A percentile compares a stretch with the other conserved stretches of the same genome.
Evolutionary conservation across 2,797 vertebrate species (phyloP).

Genomic region (Miichthys miiuy): DNA sequence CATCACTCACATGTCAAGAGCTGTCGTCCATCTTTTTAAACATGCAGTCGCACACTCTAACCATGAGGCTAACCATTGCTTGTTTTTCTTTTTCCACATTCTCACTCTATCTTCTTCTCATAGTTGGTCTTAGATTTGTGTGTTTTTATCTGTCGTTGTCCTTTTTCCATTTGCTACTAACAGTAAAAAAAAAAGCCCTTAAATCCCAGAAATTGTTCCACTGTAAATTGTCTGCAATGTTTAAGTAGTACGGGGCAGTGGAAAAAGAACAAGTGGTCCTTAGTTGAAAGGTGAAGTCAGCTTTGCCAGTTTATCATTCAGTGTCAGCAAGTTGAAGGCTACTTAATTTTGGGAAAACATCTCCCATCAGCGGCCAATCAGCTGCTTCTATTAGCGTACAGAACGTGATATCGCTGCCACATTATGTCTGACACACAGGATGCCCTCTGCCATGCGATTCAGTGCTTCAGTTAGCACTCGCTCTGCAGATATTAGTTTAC

Average conservation of each 20-base stretch:
- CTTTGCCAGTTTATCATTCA: background rate
- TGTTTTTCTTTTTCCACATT: slow-evolving; percentile 50
- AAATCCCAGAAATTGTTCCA: background rate
- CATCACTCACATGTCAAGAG: slow-evolving; percentile 39
- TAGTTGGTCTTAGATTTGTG: slow-evolving; percentile 16
- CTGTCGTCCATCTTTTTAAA: slow-evolving; percentile 33
- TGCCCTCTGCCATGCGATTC: slow-evolving; percentile 17
- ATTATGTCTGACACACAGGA: slow-evolving; percentile 4
- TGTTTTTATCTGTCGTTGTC: slow-evolving; percentile 18
- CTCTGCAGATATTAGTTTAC: slow-evolving; percentile 32
- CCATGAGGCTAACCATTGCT: slow-evolving; percentile 61
- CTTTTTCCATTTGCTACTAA: background rate
- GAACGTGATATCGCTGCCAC: background rate
- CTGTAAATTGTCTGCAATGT: background rate
- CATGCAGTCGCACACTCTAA: slow-evolving; percentile 49
- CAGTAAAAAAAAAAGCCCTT: background rate
- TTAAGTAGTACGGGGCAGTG: background rate
- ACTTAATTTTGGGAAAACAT: slow-evolving; percentile 5
- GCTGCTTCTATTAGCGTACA: background rate
- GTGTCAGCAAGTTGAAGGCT: background rate
- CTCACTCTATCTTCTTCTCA: slow-evolving; percentile 28
- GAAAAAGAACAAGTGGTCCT: background rate
- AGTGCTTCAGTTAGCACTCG: slow-evolving; percentile 3
- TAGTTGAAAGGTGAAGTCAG: background rate
- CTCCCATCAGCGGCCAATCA: background rate